Conservation (phyloP, 2,888 invertebrate genomes). For the Zaprionus lineosus region DNA sequence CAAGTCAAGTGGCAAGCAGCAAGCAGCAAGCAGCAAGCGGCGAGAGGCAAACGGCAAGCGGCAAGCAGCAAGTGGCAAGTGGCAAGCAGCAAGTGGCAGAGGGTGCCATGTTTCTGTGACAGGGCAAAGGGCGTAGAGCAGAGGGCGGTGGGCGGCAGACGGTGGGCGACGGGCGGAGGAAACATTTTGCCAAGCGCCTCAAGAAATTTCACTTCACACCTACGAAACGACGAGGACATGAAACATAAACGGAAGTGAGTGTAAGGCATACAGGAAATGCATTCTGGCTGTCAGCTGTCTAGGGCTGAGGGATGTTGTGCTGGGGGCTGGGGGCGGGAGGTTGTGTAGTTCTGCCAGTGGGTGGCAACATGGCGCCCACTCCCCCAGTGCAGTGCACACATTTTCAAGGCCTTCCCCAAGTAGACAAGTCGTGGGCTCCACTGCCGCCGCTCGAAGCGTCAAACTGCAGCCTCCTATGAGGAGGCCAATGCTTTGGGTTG, state of each 20-base stretch:
- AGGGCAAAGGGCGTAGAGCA: constrained; percentile 6
- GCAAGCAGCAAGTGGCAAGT: constrained; percentile 12
- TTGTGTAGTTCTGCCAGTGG: no score
- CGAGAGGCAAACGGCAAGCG: no score
- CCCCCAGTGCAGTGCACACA: no score
- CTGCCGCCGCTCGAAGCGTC: constrained; percentile 39
- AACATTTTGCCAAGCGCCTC: constrained; percentile 42
- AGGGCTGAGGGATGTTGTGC: constrained; percentile 31
- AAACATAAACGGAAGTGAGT: constrained; percentile 68
- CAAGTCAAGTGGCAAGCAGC: constrained; percentile 47
- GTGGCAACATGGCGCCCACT: no score
- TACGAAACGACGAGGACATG: constrained; percentile 35
- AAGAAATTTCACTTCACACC: constrained; percentile 69
- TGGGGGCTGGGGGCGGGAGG: neutral
- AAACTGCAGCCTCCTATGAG: constrained; percentile 31
- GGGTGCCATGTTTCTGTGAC: no score
- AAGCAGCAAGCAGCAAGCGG: constrained; percentile 27
- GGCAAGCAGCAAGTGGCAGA: constrained; percentile 8
- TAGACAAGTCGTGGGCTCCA: constrained; percentile 50
- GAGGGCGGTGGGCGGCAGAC: no score
- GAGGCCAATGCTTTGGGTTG: neutral
- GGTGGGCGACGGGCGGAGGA: constrained; percentile 1
- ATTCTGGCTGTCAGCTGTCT: constrained; percentile 43
- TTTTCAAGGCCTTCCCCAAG: constrained; percentile 11
- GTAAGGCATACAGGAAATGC: constrained; percentile 66